Base-by-base conservation (phyloP, 2,797 vertebrate genomes). In the Lagodon rhomboides region DNA sequence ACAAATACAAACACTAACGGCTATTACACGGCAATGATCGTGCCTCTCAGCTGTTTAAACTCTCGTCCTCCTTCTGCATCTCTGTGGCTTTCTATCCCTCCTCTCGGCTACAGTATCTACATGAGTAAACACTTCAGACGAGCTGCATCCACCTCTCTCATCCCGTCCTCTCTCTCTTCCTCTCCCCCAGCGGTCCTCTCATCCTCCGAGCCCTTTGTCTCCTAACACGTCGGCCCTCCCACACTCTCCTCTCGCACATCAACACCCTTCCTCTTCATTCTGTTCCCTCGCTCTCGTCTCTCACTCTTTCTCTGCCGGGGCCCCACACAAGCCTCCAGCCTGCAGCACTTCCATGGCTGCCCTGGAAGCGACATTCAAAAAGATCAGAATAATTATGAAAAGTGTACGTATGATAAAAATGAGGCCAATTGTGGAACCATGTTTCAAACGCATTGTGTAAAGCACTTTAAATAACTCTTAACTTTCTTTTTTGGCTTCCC, bases 171-270 rank as follows among this genome's bases (percentile, higher is more conserved):
- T 8, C 44, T 8, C 68, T 53, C 69, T 61, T 74, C 46, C 79
- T 53, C 76, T 47, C 73, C 49, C 25, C 25, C 43, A 74, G 54
- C 38, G 22, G 63, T 59, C 75, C 78, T 77, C 79, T 87, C 80
- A 82, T 87, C 87, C 76, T 87, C 73, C 20, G 54, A 88, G 88
- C 73, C 82, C 68, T 91, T 88, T 90, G 84, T 91, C 79, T 89
- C 84, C 63, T 50, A 74, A 75, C 85, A 75, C 43, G 12, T 69
- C 54, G 15, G 69, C 81, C 82, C 87, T 87, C 88, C 92, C 78
- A 90, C 90, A 63, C 82, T 25, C 79, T 79, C 75, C 73, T 84
- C 75, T 82, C 76, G 67, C 84, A 84, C 83, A 85, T 75, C 79
- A 56, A 25, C 41, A 62, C 72, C 38, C 71, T 51, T 73, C 80